Base-by-base conservation (phyloP, 37 sponge, comb jelly and placozoan genomes). In the Crambe crambe region DNA sequence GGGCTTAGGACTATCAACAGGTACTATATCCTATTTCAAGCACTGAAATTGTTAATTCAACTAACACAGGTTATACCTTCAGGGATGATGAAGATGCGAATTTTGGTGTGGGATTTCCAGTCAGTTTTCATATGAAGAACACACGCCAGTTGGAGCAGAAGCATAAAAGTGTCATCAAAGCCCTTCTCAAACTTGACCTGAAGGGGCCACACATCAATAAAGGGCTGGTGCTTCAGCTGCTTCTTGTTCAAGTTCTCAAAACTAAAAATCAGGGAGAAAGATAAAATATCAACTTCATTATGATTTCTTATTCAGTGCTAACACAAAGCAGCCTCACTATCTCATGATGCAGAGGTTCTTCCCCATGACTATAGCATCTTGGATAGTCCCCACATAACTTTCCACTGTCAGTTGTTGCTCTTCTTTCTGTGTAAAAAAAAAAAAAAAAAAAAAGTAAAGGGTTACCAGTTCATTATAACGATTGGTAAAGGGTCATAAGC, bases 291-390 rank as follows among this genome's bases (percentile, higher is more conserved):
- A n/a, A n/a, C n/a, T n/a, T n/a, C n/a, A n/a, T n/a, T n/a, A n/a
- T n/a, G n/a, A n/a, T n/a, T n/a, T n/a, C n/a, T n/a, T n/a, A n/a
- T n/a, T 21, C 36, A 47, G 12, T 47, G 51, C 51, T 15, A 47
- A 15, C 12, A 47, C 10, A 47, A 12, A 47, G 6, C 12, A 47
- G 51, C 51, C 51, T 12, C 51, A 96, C 85, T 97, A 85, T 86
- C 97, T 90, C 80, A 94, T 78, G 75, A 97, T 92, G 73, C 94
- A 93, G 29, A 98, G 73, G 78, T 96, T 98, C 86, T 95, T 98
- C 29, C 87, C 82, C 82, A 98, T 83, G 3, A 79, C 75, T 15
- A 93, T 82, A 20, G 90, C 94, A 89, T 98, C 99, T 84, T 80
- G 75, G 18, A 89, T 89, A 27, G 89, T 65, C 21, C 71, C 83